phyloP scores from a whole-genome alignment of 2,888 invertebrate genomes.

The Phaonia tiefii region DNA sequence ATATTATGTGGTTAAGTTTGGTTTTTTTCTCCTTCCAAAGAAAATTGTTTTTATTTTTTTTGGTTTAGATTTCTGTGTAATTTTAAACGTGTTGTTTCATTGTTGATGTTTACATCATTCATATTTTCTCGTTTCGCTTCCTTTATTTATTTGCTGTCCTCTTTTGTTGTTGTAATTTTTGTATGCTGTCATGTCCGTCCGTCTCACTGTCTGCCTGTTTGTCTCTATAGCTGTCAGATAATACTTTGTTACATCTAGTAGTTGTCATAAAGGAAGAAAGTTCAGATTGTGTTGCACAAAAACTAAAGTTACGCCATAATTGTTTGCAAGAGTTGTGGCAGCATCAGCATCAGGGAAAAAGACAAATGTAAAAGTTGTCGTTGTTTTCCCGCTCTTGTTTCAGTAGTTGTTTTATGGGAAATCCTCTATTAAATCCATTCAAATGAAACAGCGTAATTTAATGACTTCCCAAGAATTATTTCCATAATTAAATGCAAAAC shows the following conservation, averaged over 20 bases:
- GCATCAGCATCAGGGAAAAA: not conserved
- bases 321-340: conserved; percentile 6
- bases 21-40: not conserved
- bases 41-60: not conserved
- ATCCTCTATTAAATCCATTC: conserved; percentile 26
- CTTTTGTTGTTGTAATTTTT: conserved; percentile 17
- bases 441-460: not conserved
- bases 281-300: conserved; percentile 25
- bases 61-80: not conserved
- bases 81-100: conserved; percentile 30
- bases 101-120: conserved; percentile 30
- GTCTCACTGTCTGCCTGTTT: not conserved
- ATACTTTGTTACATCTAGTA: not conserved
- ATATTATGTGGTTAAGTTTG: too few relatives aligned
- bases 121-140: not conserved
- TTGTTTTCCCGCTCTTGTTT: not conserved
- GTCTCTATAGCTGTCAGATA: too few relatives aligned
- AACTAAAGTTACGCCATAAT: conserved; percentile 21
- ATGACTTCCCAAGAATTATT: conserved; percentile 26
- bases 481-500: conserved; percentile 19
- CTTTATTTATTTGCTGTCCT: conserved; percentile 6
- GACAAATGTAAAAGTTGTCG: conserved; percentile 1
- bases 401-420: not conserved
- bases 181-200: not conserved
- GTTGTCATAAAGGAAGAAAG: conserved; percentile 16